Evolutionary conservation across 2,888 invertebrate species (phyloP).

Genomic region (Ctena decussata): DNA sequence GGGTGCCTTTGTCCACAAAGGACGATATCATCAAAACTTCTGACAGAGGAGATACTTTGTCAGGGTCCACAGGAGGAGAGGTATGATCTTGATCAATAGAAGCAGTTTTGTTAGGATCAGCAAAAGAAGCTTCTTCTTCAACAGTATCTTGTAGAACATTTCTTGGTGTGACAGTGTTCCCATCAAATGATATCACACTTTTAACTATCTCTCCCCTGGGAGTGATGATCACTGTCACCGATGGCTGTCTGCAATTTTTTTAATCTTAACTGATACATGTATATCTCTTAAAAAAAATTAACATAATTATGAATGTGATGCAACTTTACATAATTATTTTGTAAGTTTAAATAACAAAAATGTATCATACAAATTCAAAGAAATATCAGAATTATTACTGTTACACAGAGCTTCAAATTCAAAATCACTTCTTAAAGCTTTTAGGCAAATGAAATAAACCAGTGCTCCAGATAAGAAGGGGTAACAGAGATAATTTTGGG

Average conservation of each 20-base stretch:
- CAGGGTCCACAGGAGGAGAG: background rate
- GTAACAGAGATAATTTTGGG: no score
- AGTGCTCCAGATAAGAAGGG: no score
- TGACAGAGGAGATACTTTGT: background rate
- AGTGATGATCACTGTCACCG: slow-evolving; percentile 43
- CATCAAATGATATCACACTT: background rate
- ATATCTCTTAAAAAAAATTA: no score
- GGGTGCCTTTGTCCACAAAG: background rate
- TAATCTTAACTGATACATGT: no score
- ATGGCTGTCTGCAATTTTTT: background rate
- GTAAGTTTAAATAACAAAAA: no score
- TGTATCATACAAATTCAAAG: no score
- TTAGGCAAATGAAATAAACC: no score
- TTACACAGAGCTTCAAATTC: no score
- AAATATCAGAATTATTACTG: no score
- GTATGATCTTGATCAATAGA: background rate
- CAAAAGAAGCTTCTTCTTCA: background rate
- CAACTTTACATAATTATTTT: no score
- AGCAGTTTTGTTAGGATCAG: background rate
- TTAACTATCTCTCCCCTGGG: slow-evolving; percentile 33
- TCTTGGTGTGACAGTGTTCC: background rate
- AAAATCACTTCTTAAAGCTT: no score
- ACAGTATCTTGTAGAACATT: background rate
- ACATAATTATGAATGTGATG: no score
- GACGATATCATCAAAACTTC: background rate